phyloP scores from a whole-genome alignment of 1,140 invertebrate species.

The Nasonia vitripennis region DNA sequence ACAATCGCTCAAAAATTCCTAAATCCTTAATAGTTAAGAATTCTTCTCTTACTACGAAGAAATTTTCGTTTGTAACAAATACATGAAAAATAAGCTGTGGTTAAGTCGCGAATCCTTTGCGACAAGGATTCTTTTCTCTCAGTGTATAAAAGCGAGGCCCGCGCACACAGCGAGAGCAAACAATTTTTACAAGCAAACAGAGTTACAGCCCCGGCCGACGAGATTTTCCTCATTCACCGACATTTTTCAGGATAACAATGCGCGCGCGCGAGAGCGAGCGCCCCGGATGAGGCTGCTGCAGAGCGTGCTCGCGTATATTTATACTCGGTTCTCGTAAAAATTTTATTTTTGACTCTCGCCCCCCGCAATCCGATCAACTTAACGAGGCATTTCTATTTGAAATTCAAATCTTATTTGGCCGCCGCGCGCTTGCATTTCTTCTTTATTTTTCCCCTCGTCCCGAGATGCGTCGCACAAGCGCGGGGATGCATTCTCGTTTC shows the following conservation, averaged over 20 bases:
- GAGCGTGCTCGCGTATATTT: background rate
- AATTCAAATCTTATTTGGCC: conserved; percentile 39
- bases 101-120: too few species aligned
- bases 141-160: background rate
- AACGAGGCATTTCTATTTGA: conserved; percentile 12
- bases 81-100: too few species aligned
- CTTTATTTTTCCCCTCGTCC: conserved; percentile 14
- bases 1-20: too few species aligned
- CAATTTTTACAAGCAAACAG: background rate
- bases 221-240: background rate
- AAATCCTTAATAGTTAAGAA: too few species aligned
- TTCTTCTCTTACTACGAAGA: too few species aligned
- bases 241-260: background rate
- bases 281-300: background rate
- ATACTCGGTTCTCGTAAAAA: conserved; percentile 30
- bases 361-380: conserved; percentile 9
- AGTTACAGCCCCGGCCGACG: background rate
- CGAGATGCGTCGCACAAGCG: too few species aligned
- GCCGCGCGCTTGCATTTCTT: background rate
- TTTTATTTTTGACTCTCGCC: conserved; percentile 32
- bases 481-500: background rate
- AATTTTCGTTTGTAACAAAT: too few species aligned
- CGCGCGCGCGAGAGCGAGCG: background rate
- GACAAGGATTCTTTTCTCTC: too few species aligned
- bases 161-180: background rate